A percentile compares a stretch with the other conserved stretches of the same genome.
Evolutionary conservation across 2,888 invertebrate genomes (phyloP).

Genomic region (Ennomos fuscantarius): DNA sequence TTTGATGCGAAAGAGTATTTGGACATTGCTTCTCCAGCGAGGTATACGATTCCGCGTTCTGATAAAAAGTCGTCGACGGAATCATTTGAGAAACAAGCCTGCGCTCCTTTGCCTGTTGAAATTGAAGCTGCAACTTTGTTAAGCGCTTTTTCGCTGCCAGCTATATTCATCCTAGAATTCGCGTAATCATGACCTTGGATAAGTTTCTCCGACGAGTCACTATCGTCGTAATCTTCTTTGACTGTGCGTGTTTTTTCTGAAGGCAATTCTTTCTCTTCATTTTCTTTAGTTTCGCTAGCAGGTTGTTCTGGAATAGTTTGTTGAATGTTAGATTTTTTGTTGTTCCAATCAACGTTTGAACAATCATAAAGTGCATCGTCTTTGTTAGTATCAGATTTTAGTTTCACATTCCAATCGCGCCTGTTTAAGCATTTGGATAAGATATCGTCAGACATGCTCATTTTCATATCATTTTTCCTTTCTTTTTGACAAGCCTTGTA

Average conservation of each 20-base stretch:
- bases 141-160: not conserved
- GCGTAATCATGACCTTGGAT: constrained; percentile 62
- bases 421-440: constrained; percentile 72
- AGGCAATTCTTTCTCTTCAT: constrained; percentile 49
- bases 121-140: constrained; percentile 38
- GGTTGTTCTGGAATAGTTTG: constrained; percentile 1
- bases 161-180: constrained; percentile 27
- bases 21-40: constrained; percentile 58
- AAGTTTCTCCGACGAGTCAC: constrained; percentile 59
- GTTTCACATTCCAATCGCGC: constrained; percentile 64
- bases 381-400: constrained; percentile 49
- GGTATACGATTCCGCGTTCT: constrained; percentile 59
- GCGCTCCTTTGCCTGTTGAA: constrained; percentile 64
- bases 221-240: constrained; percentile 26
- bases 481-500: constrained; percentile 74
- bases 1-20: constrained; percentile 62
- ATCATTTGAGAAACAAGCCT: constrained; percentile 69
- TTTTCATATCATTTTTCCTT: constrained; percentile 51
- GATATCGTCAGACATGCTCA: constrained; percentile 74
- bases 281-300: constrained; percentile 37
- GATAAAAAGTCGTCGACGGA: constrained; percentile 72
- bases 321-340: not conserved
- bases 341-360: constrained; percentile 5
- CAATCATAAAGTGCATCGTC: not conserved
- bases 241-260: constrained; percentile 26